Base-by-base conservation (phyloP, 2,113 vertebrate species). In the Elgaria multicarinata region DNA sequence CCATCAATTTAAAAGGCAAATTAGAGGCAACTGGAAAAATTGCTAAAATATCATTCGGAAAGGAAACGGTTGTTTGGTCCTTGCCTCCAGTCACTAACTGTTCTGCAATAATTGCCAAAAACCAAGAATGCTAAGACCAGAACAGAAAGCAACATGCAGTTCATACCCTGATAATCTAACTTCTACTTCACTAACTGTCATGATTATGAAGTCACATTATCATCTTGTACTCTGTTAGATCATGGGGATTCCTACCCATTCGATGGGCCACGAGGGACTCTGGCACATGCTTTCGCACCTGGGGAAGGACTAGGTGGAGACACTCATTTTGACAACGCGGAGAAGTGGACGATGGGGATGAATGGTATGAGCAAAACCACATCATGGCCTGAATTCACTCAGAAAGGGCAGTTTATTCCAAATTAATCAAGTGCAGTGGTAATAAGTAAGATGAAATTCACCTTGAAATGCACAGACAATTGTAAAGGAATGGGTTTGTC, bases 171-270 rank as follows among this genome's bases (percentile, higher is more conserved):
- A 5, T 8, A 39, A 22, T 12, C 26, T 14, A 62, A 62, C 8
- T 31, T 16, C 16, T 31, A 76, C 31, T 33, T 13, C 16, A 76
- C 53, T 13, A 44, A 31, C 42, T 75, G 9, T 0, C 7, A 24
- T n/a, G 26, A 84, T 55, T 62, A 0, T 28, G 0, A 71, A 64
- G 42, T 72, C 14, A n/a, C 75, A 76, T 55, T 84, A 76, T 90
- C 18, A 90, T 86, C 89, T 86, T 82, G 1, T 77, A 2, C 31
- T 72, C 89, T 42, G 64, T 80, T 93, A 91, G 92, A 95, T 94
- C 96, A 96, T 2, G 62, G n/a, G 87, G 96, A 96, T 42, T 97
- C 89, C 58, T 95, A 94, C 28, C 92, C 93, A 24, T 96, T 94
- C 44, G 93, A 96, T 28, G 94, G 93, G 33, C 92, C 93, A 72